phyloP scores from a whole-genome alignment of 2,888 invertebrate genomes.

The Cenopis cana region DNA sequence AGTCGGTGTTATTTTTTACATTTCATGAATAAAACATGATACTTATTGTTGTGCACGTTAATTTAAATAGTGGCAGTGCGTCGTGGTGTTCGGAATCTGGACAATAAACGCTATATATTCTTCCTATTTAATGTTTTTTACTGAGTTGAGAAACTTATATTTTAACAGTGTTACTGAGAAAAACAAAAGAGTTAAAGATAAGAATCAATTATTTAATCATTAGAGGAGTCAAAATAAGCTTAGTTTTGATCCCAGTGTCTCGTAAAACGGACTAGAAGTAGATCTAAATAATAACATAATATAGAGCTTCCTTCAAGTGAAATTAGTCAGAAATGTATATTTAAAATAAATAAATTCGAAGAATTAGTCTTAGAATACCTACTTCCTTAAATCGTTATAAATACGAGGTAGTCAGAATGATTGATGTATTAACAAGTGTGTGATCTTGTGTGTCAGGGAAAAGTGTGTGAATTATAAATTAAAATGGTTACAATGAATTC shows the following conservation, averaged over 20 bases:
- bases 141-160: constrained; percentile 13
- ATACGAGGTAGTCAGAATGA: constrained; percentile 28
- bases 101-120: constrained; percentile 44
- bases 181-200: constrained; percentile 17
- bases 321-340: constrained; percentile 25
- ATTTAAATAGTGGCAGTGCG: constrained; percentile 42
- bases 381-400: not conserved
- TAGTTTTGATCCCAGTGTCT: not conserved
- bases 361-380: not conserved
- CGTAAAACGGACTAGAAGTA: constrained; percentile 5
- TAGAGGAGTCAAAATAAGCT: constrained; percentile 7
- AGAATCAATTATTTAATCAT: not conserved
- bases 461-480: constrained; percentile 49
- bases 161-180: constrained; percentile 1
- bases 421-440: constrained; percentile 46
- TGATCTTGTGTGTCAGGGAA: constrained; percentile 44
- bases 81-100: constrained; percentile 45
- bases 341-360: not conserved
- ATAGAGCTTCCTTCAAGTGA: constrained; percentile 30
- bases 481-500: constrained; percentile 85
- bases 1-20: constrained; percentile 55
- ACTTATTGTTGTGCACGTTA: constrained; percentile 48
- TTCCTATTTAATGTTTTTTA: constrained; percentile 31
- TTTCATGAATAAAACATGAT: constrained; percentile 69
- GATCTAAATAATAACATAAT: constrained; percentile 7